Evolutionary conservation across 2,113 vertebrate genomes (phyloP), one percentile per base, ranked within the genome.

Genomic region (Perognathus longimembris): DNA sequence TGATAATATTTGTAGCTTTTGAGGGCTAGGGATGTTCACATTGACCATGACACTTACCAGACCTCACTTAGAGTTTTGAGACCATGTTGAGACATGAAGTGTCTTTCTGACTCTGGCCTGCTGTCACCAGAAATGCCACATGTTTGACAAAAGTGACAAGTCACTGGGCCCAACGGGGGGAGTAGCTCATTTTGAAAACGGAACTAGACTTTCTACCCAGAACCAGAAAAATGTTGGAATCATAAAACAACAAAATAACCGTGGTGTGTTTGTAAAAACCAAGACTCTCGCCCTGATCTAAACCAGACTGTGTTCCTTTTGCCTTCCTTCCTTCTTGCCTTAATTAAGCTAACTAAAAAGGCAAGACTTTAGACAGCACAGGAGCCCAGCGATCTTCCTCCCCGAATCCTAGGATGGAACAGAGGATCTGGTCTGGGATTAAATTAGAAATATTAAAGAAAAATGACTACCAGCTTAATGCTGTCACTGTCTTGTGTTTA

Each of bases 391-490:
- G 94, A 90, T 97, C 97, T 97, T 96, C 97, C 95, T 96, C 96
- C 96, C 94, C 97, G 98, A 97, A 97, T 97, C 98, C 95, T 7
- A 59, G 96, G 96, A 97, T 94, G 95, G 97, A 97, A 97, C 96
- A 96, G 97, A 97, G 96, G 97, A 97, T 97, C 95, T 96, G 92
- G 97, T 95, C 95, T 97, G 97, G 96, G 97, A 96, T 93, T 96
- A 94, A 97, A 97, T 97, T 97, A 97, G 97, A 98, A 98, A 97
- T 97, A 96, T 85, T 96, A 97, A 97, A 98, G 97, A 98, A 98
- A 98, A 98, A 98, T 98, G 97, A 97, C 97, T 95, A 95, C 94
- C 95, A 98, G 97, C 98, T 98, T 98, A 97, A 96, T 96, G 95
- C 95, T 97, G 96, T 98, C 97, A 97, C 97, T 97, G 92, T 97